phyloP scores from a whole-genome alignment of 2,113 vertebrate genomes.

The Progne subis region DNA sequence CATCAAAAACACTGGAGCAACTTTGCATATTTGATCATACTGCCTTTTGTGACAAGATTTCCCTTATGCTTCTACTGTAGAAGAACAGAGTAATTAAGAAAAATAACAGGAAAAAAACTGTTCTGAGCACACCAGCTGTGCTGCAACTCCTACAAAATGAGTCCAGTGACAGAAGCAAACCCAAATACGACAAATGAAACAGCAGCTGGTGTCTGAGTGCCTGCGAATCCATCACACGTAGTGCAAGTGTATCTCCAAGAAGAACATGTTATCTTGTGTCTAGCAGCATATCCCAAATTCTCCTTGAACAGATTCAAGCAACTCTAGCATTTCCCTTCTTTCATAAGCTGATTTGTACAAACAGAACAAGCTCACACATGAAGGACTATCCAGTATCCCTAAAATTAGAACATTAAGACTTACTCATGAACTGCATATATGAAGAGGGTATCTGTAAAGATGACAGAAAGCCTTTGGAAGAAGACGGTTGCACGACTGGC shows the following conservation, averaged over 20 bases:
- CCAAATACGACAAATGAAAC: fast-evolving
- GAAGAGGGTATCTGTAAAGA: conserved; percentile 84
- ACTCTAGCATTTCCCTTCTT: neutral
- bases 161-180: neutral
- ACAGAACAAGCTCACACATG: neutral
- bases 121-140: neutral
- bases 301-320: neutral
- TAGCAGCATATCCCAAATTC: neutral
- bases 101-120: neutral
- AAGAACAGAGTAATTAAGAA: neutral
- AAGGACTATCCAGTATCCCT: neutral
- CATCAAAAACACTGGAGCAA: neutral
- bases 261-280: neutral
- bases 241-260: neutral
- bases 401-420: conserved; percentile 61
- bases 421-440: conserved; percentile 88
- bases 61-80: neutral
- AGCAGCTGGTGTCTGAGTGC: neutral
- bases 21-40: neutral
- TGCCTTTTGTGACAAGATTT: neutral
- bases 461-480: conserved; percentile 92
- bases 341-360: neutral
- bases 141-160: neutral
- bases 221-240: fast-evolving
- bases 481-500: conserved; percentile 78